These are phyloP conservation scores for Meloidogyne hapla DNA, from an alignment of 1,140 invertebrate genomes.

Conservation along the genomic window DNA sequence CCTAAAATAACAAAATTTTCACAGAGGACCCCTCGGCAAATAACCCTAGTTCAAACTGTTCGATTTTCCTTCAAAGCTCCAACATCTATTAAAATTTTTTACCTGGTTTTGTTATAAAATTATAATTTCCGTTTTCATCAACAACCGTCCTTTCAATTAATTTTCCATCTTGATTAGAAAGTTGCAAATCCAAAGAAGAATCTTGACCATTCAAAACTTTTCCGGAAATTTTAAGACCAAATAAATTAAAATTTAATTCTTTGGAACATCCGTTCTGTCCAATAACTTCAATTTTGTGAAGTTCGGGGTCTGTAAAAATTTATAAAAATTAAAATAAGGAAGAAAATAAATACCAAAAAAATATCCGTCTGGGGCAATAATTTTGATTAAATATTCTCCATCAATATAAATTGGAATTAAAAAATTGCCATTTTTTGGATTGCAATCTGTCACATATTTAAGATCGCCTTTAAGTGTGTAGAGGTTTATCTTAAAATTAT, in stretches of 20 bases:
- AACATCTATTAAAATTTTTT: neutral
- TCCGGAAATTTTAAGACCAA: constrained; percentile 87
- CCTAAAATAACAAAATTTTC: too few species aligned
- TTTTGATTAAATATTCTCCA: constrained; percentile 78
- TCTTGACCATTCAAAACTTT: constrained; percentile 73
- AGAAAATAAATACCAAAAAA: constrained; percentile 72
- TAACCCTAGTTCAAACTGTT: too few species aligned
- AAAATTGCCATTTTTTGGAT: constrained; percentile 94
- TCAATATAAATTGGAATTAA: constrained; percentile 93
- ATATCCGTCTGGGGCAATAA: constrained; percentile 87
- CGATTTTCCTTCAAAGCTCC: too few species aligned
- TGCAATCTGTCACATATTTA: constrained; percentile 92
- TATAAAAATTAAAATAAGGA: constrained; percentile 32
- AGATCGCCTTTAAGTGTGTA: constrained; percentile 87
- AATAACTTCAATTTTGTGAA: constrained; percentile 79
- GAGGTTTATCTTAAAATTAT: constrained; percentile 69
- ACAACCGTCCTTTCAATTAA: constrained; percentile 68
- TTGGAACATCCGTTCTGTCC: constrained; percentile 81
- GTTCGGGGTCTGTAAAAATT: constrained; percentile 73
- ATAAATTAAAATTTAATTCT: constrained; percentile 92
- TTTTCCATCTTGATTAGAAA: constrained; percentile 69
- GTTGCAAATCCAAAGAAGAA: constrained; percentile 75
- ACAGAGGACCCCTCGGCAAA: too few species aligned
- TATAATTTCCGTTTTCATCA: constrained; percentile 75
- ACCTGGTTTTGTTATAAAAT: constrained; percentile 66